phyloP scores from a whole-genome alignment of 2,113 vertebrate species.

The Chelonoidis abingdonii region DNA sequence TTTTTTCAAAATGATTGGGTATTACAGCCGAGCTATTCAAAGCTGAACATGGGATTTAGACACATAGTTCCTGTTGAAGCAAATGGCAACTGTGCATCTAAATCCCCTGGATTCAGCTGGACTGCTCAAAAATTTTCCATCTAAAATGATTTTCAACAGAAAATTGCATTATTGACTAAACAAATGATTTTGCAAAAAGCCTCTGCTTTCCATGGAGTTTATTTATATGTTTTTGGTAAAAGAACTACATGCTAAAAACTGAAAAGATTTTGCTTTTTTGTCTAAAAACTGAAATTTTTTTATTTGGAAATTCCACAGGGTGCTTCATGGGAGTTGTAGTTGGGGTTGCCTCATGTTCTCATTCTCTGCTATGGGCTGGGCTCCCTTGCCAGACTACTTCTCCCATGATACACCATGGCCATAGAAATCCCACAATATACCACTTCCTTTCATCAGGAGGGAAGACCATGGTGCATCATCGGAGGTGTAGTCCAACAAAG shows the following conservation, averaged over 20 bases:
- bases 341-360: not conserved
- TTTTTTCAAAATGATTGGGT: not conserved
- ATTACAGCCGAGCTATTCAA: not conserved
- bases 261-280: not conserved
- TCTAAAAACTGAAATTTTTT: not conserved
- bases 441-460: not conserved
- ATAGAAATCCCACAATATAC: not conserved
- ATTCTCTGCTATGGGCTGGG: not conserved
- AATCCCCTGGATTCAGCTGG: not conserved
- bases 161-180: not conserved
- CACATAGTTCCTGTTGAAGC: not conserved
- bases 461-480: not conserved
- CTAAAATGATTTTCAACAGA: not conserved
- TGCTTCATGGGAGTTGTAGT: not conserved
- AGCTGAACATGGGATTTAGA: fast-evolving
- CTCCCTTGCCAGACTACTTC: not conserved
- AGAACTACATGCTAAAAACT: not conserved
- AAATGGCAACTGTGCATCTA: not conserved
- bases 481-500: not conserved
- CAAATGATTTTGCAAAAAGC: not conserved
- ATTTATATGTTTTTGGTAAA: not conserved
- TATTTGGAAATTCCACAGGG: not conserved
- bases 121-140: not conserved
- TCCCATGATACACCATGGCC: not conserved
- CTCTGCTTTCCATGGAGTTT: not conserved